Evolutionary conservation across 2,113 vertebrate species (phyloP).

Genomic region (Stegostoma tigrinum): DNA sequence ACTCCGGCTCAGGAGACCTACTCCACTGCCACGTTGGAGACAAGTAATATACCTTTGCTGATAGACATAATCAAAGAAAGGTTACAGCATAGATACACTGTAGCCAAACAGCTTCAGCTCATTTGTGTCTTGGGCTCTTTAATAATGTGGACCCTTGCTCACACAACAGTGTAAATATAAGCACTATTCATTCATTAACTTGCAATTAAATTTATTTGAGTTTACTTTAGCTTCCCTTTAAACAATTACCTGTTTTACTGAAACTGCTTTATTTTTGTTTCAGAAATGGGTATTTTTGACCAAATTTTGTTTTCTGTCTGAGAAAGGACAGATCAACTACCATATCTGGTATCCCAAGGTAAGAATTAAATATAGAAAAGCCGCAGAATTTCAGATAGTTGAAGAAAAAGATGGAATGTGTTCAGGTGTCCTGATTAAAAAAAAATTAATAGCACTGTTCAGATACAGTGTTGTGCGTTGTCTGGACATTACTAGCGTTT

Average conservation of each 20-base stretch:
- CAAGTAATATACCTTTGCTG: background rate
- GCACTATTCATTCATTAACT: background rate
- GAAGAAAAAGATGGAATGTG: too few relatives aligned
- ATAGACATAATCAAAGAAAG: background rate
- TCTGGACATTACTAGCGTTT: background rate
- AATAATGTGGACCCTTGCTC: background rate
- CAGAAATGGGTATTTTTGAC: conserved; percentile 33
- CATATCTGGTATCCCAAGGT: conserved; percentile 27
- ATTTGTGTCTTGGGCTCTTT: background rate
- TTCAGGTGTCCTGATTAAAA: background rate
- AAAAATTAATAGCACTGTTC: background rate
- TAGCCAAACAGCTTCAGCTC: background rate
- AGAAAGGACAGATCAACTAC: conserved; percentile 26
- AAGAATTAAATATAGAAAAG: background rate
- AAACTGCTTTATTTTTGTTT: conserved; percentile 9
- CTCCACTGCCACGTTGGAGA: too few relatives aligned
- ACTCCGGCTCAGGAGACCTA: too few relatives aligned
- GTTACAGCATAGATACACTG: background rate
- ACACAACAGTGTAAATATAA: background rate
- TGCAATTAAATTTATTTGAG: background rate
- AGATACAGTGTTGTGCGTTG: background rate
- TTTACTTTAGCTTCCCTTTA: background rate
- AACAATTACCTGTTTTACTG: background rate
- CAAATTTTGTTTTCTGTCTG: conserved; percentile 31
- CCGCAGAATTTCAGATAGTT: background rate